phyloP scores from a whole-genome alignment of 2,113 vertebrate genomes.

The Antennarius striatus region DNA sequence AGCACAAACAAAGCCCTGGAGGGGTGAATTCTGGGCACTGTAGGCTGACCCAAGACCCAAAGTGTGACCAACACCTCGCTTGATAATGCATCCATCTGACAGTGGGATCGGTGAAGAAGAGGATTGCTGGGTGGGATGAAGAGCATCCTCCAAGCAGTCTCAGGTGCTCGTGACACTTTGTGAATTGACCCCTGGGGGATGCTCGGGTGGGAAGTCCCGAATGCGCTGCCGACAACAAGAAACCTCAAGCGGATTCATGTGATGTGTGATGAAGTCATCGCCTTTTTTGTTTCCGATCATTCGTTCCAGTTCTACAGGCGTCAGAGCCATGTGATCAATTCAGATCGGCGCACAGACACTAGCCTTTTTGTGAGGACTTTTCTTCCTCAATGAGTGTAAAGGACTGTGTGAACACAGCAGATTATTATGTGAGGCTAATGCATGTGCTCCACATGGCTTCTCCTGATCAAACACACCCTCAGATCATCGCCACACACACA shows the following conservation, averaged over 20 bases:
- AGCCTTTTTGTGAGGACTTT: conserved; percentile 80
- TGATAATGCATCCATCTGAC: conserved; percentile 1
- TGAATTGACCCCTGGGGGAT: conserved; percentile 70
- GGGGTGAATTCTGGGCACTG: conserved; percentile 71
- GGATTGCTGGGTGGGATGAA: conserved; percentile 16
- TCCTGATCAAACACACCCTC: conserved; percentile 40
- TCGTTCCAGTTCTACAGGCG: conserved; percentile 47
- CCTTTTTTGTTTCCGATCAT: conserved; percentile 63
- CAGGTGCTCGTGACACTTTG: conserved; percentile 74
- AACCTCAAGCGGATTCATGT: conserved; percentile 82
- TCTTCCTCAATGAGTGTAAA: neutral
- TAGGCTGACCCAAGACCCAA: conserved; percentile 46
- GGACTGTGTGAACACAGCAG: neutral
- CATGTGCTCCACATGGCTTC: conserved; percentile 71
- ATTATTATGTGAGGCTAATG: conserved; percentile 78
- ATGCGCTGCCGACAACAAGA: conserved; percentile 46
- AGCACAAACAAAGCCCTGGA: conserved; percentile 65
- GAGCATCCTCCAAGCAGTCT: conserved; percentile 16
- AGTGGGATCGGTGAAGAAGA: conserved; percentile 1
- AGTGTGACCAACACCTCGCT: conserved; percentile 64
- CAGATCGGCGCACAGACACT: conserved; percentile 82
- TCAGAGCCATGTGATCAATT: conserved; percentile 76
- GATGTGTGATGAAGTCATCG: conserved; percentile 76
- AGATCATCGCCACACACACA: conserved; percentile 9
- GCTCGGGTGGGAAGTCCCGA: conserved; percentile 29